Conservation (phyloP, 2,888 invertebrate species). For the Drosophila mayaguana region DNA sequence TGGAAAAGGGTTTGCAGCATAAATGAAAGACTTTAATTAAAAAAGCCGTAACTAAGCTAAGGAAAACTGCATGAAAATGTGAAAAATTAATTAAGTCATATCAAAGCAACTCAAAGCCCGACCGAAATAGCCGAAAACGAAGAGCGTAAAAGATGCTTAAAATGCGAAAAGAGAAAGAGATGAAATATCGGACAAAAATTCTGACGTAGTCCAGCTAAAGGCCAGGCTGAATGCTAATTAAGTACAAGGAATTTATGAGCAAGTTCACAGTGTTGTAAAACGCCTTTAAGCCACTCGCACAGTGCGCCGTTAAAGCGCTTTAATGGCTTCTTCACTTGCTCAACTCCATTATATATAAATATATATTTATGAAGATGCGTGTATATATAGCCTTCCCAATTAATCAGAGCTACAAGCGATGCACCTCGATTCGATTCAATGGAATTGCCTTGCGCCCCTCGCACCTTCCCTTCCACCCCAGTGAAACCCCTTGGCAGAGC, state of each 20-base stretch:
- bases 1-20: neutral
- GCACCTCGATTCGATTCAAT: conserved; percentile 48
- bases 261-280: conserved; percentile 9
- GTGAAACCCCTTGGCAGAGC: conserved; percentile 42
- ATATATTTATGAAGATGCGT: neutral
- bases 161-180: conserved; percentile 1
- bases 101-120: conserved; percentile 4
- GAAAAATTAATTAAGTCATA: conserved; percentile 9
- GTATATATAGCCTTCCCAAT: conserved; percentile 32
- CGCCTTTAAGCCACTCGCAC: neutral
- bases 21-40: conserved; percentile 21
- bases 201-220: neutral
- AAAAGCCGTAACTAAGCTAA: conserved; percentile 9
- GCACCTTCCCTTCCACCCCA: neutral
- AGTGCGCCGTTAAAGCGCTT: conserved; percentile 2
- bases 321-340: conserved; percentile 14
- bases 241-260: neutral
- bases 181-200: neutral
- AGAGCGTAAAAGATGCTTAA: neutral
- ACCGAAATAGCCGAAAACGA: neutral
- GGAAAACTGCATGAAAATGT: conserved; percentile 12
- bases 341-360: neutral
- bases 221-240: conserved; percentile 6
- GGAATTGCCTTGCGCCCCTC: conserved; percentile 7
- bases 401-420: conserved; percentile 50